These are phyloP conservation scores for Stercorarius parasiticus DNA, from an alignment of 2,113 vertebrate species.

Conservation along the genomic window DNA sequence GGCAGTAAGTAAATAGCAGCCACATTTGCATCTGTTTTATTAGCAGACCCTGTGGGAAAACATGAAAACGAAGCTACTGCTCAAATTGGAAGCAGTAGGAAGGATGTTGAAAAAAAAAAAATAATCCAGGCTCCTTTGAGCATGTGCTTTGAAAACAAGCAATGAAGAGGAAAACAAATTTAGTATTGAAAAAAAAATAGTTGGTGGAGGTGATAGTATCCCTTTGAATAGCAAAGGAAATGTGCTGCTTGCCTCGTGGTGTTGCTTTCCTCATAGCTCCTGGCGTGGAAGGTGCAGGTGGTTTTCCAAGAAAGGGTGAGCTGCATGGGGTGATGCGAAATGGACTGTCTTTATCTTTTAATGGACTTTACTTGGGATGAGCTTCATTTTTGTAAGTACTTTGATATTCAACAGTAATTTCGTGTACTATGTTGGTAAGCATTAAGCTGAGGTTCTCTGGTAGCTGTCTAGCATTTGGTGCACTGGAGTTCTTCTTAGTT, in stretches of 20 bases:
- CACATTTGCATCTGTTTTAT: background rate
- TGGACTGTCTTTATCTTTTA: background rate
- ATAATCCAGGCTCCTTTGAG: background rate
- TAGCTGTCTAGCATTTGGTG: background rate
- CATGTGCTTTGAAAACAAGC: background rate
- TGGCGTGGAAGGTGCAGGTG: background rate
- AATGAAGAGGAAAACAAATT: conserved; percentile 18
- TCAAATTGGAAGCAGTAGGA: background rate
- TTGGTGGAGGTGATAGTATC: background rate
- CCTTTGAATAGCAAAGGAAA: background rate
- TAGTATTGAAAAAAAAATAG: background rate
- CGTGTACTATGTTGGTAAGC: background rate
- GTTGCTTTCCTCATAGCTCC: background rate
- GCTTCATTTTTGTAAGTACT: conserved; percentile 24
- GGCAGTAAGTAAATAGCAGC: background rate
- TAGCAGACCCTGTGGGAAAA: background rate
- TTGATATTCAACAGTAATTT: background rate
- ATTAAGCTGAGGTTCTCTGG: background rate
- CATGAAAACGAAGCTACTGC: background rate
- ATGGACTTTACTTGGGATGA: background rate
- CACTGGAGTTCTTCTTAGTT: background rate
- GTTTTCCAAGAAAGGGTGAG: background rate
- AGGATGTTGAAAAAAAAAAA: background rate
- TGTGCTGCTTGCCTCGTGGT: background rate
- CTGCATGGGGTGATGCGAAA: background rate